A percentile compares a stretch with the other conserved stretches of the same genome.
phyloP scores from a whole-genome alignment of 2,797 vertebrate genomes.

The Falco berigora region DNA sequence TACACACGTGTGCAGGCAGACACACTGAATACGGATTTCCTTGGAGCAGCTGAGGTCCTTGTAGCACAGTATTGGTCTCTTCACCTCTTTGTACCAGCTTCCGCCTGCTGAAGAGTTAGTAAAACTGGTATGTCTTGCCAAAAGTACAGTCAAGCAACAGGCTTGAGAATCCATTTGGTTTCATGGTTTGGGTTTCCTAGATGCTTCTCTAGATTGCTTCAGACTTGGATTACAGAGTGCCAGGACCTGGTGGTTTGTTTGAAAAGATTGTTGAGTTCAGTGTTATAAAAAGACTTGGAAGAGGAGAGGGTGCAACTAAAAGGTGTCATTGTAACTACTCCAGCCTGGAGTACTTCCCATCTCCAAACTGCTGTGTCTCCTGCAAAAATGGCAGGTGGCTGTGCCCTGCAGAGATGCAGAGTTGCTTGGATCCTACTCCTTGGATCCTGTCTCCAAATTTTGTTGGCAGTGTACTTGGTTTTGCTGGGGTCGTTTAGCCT shows the following conservation, averaged over 20 bases:
- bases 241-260: neutral
- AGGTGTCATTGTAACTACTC: neutral
- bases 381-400: conserved; percentile 16
- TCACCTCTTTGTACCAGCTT: neutral
- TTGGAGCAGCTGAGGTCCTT: neutral
- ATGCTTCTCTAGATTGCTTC: neutral
- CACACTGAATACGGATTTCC: neutral
- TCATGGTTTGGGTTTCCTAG: neutral
- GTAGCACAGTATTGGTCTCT: neutral
- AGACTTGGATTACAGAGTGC: neutral
- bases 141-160: neutral
- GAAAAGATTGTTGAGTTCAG: neutral
- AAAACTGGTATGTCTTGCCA: neutral
- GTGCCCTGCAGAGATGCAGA: neutral
- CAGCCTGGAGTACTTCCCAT: conserved; percentile 13
- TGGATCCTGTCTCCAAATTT: neutral
- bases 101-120: neutral
- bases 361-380: neutral
- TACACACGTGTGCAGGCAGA: neutral
- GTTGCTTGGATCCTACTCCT: neutral
- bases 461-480: neutral
- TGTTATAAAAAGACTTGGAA: conserved; percentile 52
- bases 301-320: neutral
- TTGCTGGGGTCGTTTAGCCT: neutral
- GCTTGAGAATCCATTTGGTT: neutral